Evolutionary conservation across 2,888 invertebrate genomes (phyloP).

Genomic region (Cremastinae sp.): DNA sequence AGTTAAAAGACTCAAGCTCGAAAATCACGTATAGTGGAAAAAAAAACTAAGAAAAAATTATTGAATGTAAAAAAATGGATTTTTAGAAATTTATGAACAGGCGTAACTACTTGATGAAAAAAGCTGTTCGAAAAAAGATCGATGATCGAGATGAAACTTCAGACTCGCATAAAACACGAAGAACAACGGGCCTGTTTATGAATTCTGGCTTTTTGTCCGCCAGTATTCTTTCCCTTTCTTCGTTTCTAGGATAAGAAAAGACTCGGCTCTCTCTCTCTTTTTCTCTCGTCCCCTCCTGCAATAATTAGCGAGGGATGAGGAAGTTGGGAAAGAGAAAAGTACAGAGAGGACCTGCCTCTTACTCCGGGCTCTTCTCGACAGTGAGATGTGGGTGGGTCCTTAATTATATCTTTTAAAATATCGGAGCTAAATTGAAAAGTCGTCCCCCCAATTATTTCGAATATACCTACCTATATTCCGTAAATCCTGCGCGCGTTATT

Average conservation of each 20-base stretch:
- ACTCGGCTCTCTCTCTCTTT: constrained; percentile 37
- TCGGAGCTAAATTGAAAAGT: constrained; percentile 77
- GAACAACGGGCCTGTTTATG: constrained; percentile 7
- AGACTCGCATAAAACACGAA: constrained; percentile 17
- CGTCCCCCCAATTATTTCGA: constrained; percentile 75
- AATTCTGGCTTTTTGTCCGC: constrained; percentile 36
- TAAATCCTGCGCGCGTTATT: constrained; percentile 32
- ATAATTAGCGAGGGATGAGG: constrained; percentile 58
- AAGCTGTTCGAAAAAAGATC: constrained; percentile 54
- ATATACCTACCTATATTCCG: constrained; percentile 60
- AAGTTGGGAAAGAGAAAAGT: constrained; percentile 30
- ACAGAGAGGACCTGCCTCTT: constrained; percentile 8
- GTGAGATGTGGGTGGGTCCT: constrained; percentile 68
- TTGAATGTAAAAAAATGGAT: too few species aligned
- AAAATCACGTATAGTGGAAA: too few species aligned
- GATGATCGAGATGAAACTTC: constrained; percentile 54
- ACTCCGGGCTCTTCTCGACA: constrained; percentile 20
- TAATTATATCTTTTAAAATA: constrained; percentile 79
- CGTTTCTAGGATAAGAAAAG: constrained; percentile 21
- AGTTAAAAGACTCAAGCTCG: too few species aligned
- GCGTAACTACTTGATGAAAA: constrained; percentile 53
- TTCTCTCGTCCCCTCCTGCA: constrained; percentile 51
- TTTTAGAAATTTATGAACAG: too few species aligned
- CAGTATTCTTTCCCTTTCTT: constrained; percentile 2
- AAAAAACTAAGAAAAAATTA: too few species aligned